phyloP scores from a whole-genome alignment of 2,797 vertebrate species.

The Anguilla anguilla region DNA sequence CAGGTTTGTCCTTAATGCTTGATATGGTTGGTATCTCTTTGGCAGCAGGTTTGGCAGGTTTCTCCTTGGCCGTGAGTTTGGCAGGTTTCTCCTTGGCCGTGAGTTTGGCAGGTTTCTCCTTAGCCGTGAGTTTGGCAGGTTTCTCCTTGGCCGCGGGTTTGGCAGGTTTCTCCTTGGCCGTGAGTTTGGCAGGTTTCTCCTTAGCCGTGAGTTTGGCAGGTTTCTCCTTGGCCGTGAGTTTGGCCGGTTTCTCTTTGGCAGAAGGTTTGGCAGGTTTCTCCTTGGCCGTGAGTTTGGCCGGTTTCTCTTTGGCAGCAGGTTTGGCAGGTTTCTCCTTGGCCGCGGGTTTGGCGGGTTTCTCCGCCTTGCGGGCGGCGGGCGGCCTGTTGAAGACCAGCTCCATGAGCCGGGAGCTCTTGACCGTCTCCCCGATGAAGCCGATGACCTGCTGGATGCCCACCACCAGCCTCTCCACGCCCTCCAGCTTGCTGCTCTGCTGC shows the following conservation, averaged over 20 bases:
- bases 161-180: too few relatives aligned
- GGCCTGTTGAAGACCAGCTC: conserved; percentile 57
- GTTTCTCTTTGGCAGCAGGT: background rate
- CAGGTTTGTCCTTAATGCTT: too few relatives aligned
- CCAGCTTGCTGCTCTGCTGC: conserved; percentile 73
- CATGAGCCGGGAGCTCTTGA: conserved; percentile 74
- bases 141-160: too few relatives aligned
- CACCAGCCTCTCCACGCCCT: conserved; percentile 78
- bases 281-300: too few relatives aligned
- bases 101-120: too few relatives aligned
- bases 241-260: background rate
- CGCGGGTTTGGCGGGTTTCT: conserved; percentile 3
- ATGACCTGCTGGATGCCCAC: conserved; percentile 77
- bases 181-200: too few relatives aligned
- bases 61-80: background rate
- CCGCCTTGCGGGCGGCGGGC: conserved; percentile 45
- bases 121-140: too few relatives aligned
- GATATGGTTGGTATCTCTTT: too few relatives aligned
- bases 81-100: background rate
- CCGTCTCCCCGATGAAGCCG: conserved; percentile 73
- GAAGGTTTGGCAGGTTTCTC: background rate
- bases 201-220: background rate
- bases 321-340: background rate
- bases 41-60: too few relatives aligned
- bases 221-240: background rate